Evolutionary conservation across 2,888 invertebrate genomes (phyloP), one percentile per base, ranked within the genome.

Genomic region (Agonopterix arenella): DNA sequence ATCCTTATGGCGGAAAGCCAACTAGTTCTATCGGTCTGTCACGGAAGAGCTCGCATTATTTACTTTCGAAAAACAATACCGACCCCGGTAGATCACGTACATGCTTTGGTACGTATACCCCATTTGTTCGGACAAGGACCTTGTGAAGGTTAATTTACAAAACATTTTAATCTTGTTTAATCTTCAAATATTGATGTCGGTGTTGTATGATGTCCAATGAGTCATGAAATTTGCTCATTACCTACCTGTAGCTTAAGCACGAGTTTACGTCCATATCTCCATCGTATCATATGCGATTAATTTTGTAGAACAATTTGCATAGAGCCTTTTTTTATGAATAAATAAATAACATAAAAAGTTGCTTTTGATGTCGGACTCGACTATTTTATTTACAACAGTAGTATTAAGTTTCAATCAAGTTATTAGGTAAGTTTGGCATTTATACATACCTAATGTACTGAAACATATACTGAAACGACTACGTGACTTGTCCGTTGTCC

Each of bases 101-200:
- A 9, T 61, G 60, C 54, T 61, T 69, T 70, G 69, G 45, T 42
- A 51, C 38, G n/a, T 46, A 42, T 36, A 50, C 11, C 41, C 48
- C 38, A 52, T 65, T 58, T 66, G 66, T 60, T 65, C 73, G 68
- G 66, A 70, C 69, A 71, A 75, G 63, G 62, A 64, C 67, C 69
- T 68, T 70, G 68, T 66, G 71, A 59, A 70, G 62, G 65, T 60
- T 61, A 69, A 76, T 76, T 76, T 69, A 68, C 74, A 79, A 70
- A 74, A 68, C 71, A 68, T 66, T 66, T 66, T 69, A 67, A 71
- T 71, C 63, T 60, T 53, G 53, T 49, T 68, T 71, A 68, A 68
- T 64, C 55, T 53, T 65, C 65, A 68, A 73, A 74, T 72, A 68
- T 71, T 74, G 69, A 62, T 55, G 53, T 57, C 54, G 52, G 45